A percentile compares a stretch with the other conserved stretches of the same genome.
These are phyloP conservation scores for Acanthosepion pharaonis DNA, from an alignment of 2,888 invertebrate genomes.

Conservation along the genomic window DNA sequence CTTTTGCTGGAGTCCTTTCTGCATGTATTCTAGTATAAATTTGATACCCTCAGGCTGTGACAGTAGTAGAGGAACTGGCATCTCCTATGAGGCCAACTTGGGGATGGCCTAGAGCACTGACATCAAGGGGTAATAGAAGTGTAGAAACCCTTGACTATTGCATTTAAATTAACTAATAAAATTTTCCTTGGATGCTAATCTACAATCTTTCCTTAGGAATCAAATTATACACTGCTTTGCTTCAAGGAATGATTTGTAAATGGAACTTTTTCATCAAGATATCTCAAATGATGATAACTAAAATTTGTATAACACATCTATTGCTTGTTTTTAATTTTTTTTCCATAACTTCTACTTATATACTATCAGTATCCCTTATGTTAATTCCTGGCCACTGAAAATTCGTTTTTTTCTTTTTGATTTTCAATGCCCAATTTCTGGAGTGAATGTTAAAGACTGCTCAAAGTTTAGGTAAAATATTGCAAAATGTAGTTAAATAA, in stretches of 20 bases:
- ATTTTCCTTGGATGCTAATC: not conserved
- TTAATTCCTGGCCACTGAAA: too few relatives aligned
- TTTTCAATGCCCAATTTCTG: too few relatives aligned
- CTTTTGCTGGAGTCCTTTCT: not conserved
- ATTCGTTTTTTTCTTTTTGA: too few relatives aligned
- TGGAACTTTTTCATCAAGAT: not conserved
- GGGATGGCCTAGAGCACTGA: not conserved
- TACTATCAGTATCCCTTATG: too few relatives aligned
- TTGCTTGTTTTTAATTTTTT: not conserved
- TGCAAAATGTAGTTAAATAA: too few relatives aligned
- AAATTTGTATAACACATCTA: not conserved
- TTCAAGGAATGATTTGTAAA: not conserved
- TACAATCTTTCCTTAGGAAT: not conserved
- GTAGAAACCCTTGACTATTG: not conserved
- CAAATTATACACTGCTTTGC: not conserved
- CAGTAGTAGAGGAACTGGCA: not conserved
- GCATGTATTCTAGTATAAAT: not conserved
- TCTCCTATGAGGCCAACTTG: not conserved
- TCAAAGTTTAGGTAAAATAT: too few relatives aligned
- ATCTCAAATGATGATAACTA: not conserved
- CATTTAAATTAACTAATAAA: not conserved
- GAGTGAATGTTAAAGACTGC: too few relatives aligned
- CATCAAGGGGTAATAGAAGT: not conserved
- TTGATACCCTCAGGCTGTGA: not conserved
- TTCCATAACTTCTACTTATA: too few relatives aligned